Base-by-base conservation (phyloP, 2,888 invertebrate species). In the Cryptocephalus primarius region DNA sequence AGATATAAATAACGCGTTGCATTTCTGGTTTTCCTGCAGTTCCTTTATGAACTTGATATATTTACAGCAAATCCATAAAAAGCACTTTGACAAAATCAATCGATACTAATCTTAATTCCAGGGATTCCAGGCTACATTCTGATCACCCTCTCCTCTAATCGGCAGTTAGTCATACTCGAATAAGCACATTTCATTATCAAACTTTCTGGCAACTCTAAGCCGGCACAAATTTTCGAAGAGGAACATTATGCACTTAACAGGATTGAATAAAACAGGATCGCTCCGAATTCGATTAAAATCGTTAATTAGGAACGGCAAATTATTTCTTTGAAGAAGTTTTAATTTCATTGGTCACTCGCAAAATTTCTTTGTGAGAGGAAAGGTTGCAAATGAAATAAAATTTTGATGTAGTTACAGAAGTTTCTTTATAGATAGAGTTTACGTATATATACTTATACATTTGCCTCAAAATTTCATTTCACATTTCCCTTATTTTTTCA, bases 151-250 rank as follows among this genome's bases (percentile, higher is more conserved):
- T 2, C 36, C 36, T 11, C 36, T 36, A 36, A 36, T 36, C 12
- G 12, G 36, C 36, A 53, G 55, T 56, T 54, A 56, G 41, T 45
- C 40, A 53, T 51, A 55, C 56, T 57, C 50, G 46, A 54, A 49
- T 51, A 41, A 40, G 32, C 46, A 48, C 49, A 49, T 55, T 57
- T 57, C 53, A 56, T 56, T 56, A 54, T 43, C 46, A 47, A 49
- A 54, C 47, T 50, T 22, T 46, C 47, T 33, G 45, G 38, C 45
- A 45, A 43, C 45, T 46, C 36, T 2, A 36, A 36, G 2, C 11
- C 36, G 4, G 2, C 22, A 6, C 22, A 22, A 2, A 22, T 6
- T 22, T 22, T 22, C 22, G 3, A 22, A 22, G 22, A 22, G 22
- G 22, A 22, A 22, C 22, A 22, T 22, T 36, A 11, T 36, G 36